Conservation (phyloP, 2,113 vertebrate species). For the Rhinolophus ferrumequinum region DNA sequence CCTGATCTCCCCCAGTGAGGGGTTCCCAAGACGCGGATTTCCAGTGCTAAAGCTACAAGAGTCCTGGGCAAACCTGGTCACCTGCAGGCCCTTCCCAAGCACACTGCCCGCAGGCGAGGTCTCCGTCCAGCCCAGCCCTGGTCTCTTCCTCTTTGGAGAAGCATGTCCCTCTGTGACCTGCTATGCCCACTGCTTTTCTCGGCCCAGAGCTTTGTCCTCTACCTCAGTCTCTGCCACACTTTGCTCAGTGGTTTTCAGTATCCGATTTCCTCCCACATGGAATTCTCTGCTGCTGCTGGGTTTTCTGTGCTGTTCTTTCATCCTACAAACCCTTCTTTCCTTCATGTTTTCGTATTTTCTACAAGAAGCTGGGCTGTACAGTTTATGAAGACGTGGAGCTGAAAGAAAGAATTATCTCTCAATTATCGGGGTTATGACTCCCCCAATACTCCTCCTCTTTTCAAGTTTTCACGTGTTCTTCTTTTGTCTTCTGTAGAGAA, state of each 20-base stretch:
- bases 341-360: not conserved
- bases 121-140: rapidly evolving
- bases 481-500: not conserved
- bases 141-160: not conserved
- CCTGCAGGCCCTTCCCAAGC: not conserved
- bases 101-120: rapidly evolving
- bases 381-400: not conserved
- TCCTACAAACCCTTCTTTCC: no score
- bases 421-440: no score
- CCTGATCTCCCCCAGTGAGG: not conserved
- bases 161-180: rapidly evolving
- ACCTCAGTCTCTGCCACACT: rapidly evolving
- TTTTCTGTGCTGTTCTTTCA: not conserved
- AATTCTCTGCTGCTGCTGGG: not conserved
- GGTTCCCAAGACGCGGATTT: not conserved
- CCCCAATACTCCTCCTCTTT: not conserved
- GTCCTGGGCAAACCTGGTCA: rapidly evolving
- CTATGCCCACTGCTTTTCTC: rapidly evolving
- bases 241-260: rapidly evolving
- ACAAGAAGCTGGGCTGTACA: no score
- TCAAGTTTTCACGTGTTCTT: no score
- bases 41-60: rapidly evolving
- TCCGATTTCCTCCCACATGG: not conserved
- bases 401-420: not conserved
- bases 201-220: rapidly evolving